Conservation (phyloP, 2,113 vertebrate species). For the Lonchura striata region DNA sequence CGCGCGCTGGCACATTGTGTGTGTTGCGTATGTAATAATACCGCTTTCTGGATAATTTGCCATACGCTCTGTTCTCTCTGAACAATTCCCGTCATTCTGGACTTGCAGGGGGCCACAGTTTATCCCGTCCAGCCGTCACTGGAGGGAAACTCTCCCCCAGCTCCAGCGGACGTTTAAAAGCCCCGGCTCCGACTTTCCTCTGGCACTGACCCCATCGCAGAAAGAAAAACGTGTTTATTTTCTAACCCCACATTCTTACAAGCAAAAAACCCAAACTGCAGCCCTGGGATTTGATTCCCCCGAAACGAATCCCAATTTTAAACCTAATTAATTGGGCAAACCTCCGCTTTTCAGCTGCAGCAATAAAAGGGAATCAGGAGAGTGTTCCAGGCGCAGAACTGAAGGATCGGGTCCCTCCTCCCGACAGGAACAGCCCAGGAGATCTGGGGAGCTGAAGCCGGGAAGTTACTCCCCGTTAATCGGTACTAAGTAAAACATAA, state of each 20-base stretch:
- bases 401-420: not conserved
- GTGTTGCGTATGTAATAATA: rapidly evolving
- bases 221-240: not conserved
- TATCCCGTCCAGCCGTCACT: not conserved
- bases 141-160: not conserved
- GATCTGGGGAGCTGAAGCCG: not conserved
- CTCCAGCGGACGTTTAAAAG: not conserved
- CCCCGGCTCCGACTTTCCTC: not conserved
- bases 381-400: not conserved
- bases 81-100: not conserved
- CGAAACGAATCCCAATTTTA: not conserved
- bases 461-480: not conserved
- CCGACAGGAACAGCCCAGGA: not conserved
- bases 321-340: not conserved
- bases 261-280: not conserved
- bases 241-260: not conserved
- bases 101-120: not conserved
- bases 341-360: not conserved
- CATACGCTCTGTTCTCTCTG: rapidly evolving
- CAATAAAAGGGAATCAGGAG: not conserved
- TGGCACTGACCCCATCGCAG: not conserved
- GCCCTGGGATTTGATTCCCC: not conserved
- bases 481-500: not conserved
- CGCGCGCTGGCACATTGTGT: rapidly evolving
- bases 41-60: not conserved